Percentiles rank a stretch among this genome's conserved stretches.
Evolutionary conservation across 2,113 vertebrate species (phyloP).

Genomic region (Patagioenas fasciata): DNA sequence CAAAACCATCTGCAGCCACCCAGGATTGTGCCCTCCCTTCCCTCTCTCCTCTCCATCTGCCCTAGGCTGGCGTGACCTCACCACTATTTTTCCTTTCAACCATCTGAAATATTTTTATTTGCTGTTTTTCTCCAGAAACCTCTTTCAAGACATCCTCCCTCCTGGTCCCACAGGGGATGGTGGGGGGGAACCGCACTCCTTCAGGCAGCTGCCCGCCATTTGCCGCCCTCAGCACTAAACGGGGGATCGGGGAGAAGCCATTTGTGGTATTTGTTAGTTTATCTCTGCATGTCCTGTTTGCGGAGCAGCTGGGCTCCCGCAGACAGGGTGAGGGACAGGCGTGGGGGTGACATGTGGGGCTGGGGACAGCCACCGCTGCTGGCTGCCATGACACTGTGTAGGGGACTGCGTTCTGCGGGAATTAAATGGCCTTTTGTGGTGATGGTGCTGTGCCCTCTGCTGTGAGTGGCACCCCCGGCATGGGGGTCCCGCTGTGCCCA

Average conservation of each 20-base stretch:
- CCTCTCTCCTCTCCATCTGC: neutral
- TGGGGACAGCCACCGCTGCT: neutral
- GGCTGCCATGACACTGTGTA: rapidly evolving
- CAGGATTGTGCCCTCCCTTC: neutral
- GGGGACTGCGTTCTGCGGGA: neutral
- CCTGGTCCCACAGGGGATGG: rapidly evolving
- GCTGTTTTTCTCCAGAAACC: neutral
- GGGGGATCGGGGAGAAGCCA: neutral
- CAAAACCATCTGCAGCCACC: neutral
- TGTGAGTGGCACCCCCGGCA: too few relatives aligned
- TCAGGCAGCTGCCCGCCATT: neutral
- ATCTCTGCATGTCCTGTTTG: rapidly evolving
- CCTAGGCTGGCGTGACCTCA: neutral
- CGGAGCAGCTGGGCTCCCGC: neutral
- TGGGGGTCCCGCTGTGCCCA: rapidly evolving
- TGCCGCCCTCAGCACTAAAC: neutral
- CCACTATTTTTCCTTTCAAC: neutral
- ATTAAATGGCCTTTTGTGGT: too few relatives aligned
- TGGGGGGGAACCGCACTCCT: rapidly evolving
- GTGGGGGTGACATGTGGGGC: neutral
- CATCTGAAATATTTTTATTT: too few relatives aligned
- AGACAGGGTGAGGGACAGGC: neutral
- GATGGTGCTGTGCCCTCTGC: rapidly evolving
- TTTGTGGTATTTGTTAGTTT: neutral
- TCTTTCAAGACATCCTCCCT: neutral